Base-by-base conservation (phyloP, 1,140 invertebrate genomes). In the Lutraria rhynchaena region DNA sequence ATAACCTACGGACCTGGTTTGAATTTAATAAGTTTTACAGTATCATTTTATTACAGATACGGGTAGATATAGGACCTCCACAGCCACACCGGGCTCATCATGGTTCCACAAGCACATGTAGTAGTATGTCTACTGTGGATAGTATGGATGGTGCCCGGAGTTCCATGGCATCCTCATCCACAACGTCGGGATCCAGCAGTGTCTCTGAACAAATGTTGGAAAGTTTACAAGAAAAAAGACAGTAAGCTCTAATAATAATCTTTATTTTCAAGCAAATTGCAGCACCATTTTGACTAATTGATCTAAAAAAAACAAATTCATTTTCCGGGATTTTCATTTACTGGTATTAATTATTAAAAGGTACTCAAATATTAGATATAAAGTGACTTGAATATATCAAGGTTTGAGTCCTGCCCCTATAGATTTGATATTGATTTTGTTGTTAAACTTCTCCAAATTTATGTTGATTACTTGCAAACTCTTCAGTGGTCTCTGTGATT, bases 141-240 rank as follows among this genome's bases (percentile, higher is more conserved):
- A 82, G 81, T 51, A 55, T 67, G 55, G 49, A 82, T 67, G 35
- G 76, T 70, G 74, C 55, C 74, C 78, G 0, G 70, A 85, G 31
- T 57, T 88, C 89, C 7, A 37, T 87, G 29, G 86, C 89, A 0
- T 88, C 87, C 3, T 75, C 78, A 41, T 86, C 85, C 15, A 81
- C 84, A 11, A 85, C 82, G 0, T 87, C 87, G 3, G 81, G 82
- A 3, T 86, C 85, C 2, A 81, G 84, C 33, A 82, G 78, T 58
- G 63, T 83, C 29, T 73, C 83, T 61, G 82, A 83, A 57, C 67
- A 73, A 37, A 77, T 70, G 82, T 41, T 69, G 19, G 65, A 75
- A 41, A 73, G 65, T 33, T 76, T 89, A 87, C 74, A 94, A 85
- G 95, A 96, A 84, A 91, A 94, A 24, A 33, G 46, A 65, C 55